Evolutionary conservation across 2,888 invertebrate species (phyloP).

Genomic region (Aleiodes leptofemur): DNA sequence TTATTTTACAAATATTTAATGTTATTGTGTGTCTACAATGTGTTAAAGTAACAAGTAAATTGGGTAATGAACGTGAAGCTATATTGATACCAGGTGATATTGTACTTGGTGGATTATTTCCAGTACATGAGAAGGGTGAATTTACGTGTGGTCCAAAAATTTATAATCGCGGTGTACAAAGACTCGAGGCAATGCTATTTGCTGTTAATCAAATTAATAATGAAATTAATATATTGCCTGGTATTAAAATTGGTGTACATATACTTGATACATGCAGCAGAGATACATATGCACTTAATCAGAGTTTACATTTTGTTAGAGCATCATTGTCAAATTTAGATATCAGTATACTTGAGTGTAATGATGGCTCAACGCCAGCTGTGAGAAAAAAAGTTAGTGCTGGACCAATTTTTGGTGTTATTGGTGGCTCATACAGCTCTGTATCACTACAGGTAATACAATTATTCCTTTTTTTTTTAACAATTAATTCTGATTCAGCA

Average conservation of each 20-base stretch:
- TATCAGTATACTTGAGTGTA: slow-evolving; percentile 75
- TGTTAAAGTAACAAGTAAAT: slow-evolving; percentile 54
- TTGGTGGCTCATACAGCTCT: slow-evolving; percentile 83
- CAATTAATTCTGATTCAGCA: no score
- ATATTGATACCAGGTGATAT: slow-evolving; percentile 78
- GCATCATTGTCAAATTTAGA: slow-evolving; percentile 76
- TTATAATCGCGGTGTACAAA: slow-evolving; percentile 80
- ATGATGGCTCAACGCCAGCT: slow-evolving; percentile 77
- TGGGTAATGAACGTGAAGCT: slow-evolving; percentile 66
- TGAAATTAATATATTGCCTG: slow-evolving; percentile 76
- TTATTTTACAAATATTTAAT: slow-evolving; percentile 56
- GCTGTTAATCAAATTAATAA: slow-evolving; percentile 79
- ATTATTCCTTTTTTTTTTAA: no score
- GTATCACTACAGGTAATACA: slow-evolving; percentile 76
- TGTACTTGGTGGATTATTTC: slow-evolving; percentile 80
- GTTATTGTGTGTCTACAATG: slow-evolving; percentile 55
- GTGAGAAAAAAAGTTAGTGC: slow-evolving; percentile 73
- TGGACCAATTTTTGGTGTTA: slow-evolving; percentile 80
- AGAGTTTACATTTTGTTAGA: slow-evolving; percentile 80
- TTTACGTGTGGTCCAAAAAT: slow-evolving; percentile 76
- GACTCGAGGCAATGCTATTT: slow-evolving; percentile 80
- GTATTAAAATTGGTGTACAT: slow-evolving; percentile 77
- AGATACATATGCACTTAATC: slow-evolving; percentile 80
- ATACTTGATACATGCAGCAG: slow-evolving; percentile 81
- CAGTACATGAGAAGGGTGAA: slow-evolving; percentile 79